Conservation (phyloP, 2,113 vertebrate species). For the Alethe castanea region DNA sequence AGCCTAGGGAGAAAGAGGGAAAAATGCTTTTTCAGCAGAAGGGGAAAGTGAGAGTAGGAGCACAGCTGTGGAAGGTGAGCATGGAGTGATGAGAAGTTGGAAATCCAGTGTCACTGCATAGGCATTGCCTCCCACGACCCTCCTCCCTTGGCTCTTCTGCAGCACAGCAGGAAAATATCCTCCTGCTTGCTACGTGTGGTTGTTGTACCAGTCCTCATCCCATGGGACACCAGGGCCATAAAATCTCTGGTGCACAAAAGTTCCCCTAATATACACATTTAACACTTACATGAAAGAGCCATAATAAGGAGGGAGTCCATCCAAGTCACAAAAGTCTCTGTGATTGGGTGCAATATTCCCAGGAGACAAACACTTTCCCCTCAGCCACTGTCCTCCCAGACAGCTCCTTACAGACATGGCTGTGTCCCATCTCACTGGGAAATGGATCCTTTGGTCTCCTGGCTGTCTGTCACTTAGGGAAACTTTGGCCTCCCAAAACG, state of each 20-base stretch:
- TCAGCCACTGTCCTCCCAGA: neutral
- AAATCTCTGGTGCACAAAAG: neutral
- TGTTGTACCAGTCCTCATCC: neutral
- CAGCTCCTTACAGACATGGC: neutral
- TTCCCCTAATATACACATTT: neutral
- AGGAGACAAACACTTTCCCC: neutral
- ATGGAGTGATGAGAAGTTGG: fast-evolving
- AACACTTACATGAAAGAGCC: neutral
- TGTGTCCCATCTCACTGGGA: fast-evolving
- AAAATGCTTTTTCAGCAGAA: neutral
- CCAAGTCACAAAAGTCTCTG: neutral
- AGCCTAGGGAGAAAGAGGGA: neutral
- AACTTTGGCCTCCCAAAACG: neutral
- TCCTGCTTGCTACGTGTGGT: fast-evolving
- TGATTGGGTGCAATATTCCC: neutral
- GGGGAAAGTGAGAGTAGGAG: neutral
- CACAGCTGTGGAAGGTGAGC: neutral
- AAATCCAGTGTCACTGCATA: neutral
- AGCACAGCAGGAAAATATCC: neutral
- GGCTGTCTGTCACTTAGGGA: fast-evolving
- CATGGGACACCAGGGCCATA: neutral
- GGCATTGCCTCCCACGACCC: fast-evolving
- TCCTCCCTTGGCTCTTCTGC: neutral
- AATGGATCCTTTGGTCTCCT: neutral
- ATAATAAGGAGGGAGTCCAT: neutral